Base-by-base conservation (phyloP, 2,888 invertebrate genomes). In the Tipula helvola region DNA sequence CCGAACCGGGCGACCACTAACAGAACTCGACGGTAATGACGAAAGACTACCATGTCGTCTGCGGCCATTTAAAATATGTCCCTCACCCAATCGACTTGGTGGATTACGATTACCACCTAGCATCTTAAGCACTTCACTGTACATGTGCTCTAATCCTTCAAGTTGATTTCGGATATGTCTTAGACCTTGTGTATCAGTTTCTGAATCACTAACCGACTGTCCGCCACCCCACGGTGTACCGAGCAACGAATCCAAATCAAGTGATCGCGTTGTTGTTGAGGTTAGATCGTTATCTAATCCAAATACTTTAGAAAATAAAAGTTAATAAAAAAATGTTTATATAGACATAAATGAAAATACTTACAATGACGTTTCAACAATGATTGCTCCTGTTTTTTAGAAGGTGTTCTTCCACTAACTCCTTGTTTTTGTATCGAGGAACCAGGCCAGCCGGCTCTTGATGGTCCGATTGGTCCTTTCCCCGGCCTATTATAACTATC, bases 111-210 rank as follows among this genome's bases (percentile, higher is more conserved):
- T 91, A 71, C 71, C 71, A 0, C 93, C 92, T 5, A 93, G 89
- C 88, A 93, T 91, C 88, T 93, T 92, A 88, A 93, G 89, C 89
- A 96, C 97, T 92, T 97, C 96, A 0, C 95, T 95, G 86, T 88
- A 88, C 97, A 97, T 97, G 88, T 94, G 95, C 92, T 97, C 97
- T 4, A 97, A 92, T 0, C 96, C 96, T 89, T 96, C 94, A 47
- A 97, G 92, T 90, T 97, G 97, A 88, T 96, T 94, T 36, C 96
- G 92, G 88, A 97, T 96, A 44, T 96, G 95, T 88, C 95, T 93
- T 1, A 96, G 95, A 90, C 96, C 96, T 2, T 95, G 94, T 0
- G 95, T 95, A 57, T 96, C 95, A 13, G 95, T 93, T 89, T 95
- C 95, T 86, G 95, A 95, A 90, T 96, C 96, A 0, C 95, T 95